Base-by-base conservation (phyloP, 2,113 vertebrate species). In the Ailurus styani region DNA sequence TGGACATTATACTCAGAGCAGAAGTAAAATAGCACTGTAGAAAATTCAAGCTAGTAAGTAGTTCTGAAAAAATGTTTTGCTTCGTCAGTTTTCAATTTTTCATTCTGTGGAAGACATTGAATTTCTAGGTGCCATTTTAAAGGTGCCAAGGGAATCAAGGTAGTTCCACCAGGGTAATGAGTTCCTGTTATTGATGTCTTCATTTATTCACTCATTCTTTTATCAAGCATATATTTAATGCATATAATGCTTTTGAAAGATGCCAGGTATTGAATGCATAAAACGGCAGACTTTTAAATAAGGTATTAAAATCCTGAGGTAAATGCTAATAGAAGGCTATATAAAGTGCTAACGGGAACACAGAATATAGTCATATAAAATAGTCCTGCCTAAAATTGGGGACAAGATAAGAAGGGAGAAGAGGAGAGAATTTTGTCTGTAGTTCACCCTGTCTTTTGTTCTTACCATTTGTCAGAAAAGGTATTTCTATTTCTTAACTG, bases 61-160 rank as follows among this genome's bases (percentile, higher is more conserved):
- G 55, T 87, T 95, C 83, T 86, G 55, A 93, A 84, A 77, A 96
- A 81, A 60, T 52, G 84, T 40, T 95, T 93, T 73, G 29, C 68
- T 73, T 60, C 5, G 0, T 90, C 54, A 31, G 42, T 73, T 94
- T 94, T 90, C 52, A 83, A 66, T 96, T 94, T 87, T 94, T 93
- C 60, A 79, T 96, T 93, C 37, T 40, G 6, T 79, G 62, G 91
- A 90, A 87, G 73, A 90, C 85, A 86, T 6, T 84, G 94, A 73
- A 52, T 66, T 94, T 83, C 40, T 66, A 68, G 95, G 60, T 93
- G 89, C 62, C 75, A 79, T 79, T 94, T 78, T 93, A 66, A 96
- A 86, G 66, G 57, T 72, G 40, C 62, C 81, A 17, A 72, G 91
- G 87, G 81, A 72, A 72, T 13, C 40, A 42, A 62, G 55, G 50